Conservation (phyloP, 2,113 vertebrate species). For the Rousettus leschenaultii region DNA sequence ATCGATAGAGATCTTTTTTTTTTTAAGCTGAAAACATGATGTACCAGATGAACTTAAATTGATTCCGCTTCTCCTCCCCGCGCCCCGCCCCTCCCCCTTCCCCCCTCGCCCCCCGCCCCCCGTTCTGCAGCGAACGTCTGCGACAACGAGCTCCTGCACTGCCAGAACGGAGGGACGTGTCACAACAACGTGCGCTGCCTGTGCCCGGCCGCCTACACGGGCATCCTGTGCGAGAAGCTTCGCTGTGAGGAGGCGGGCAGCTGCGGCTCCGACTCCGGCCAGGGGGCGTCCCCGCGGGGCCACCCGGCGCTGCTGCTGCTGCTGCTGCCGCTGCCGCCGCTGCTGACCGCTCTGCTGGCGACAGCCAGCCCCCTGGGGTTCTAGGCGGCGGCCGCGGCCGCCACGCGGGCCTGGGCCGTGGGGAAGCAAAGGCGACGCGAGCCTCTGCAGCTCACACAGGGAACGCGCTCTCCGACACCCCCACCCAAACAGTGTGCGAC, state of each 20-base stretch:
- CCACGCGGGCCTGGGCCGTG: constrained; percentile 75
- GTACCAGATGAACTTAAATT: constrained; percentile 24
- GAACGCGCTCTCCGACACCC: constrained; percentile 32
- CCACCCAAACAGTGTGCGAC: constrained; percentile 46
- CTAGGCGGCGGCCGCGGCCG: constrained; percentile 74
- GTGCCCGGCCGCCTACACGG: constrained; percentile 89
- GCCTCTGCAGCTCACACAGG: constrained; percentile 34
- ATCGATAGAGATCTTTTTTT: not conserved
- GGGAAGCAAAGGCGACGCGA: constrained; percentile 46
- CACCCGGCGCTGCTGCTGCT: constrained; percentile 76
- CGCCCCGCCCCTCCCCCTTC: constrained; percentile 36
- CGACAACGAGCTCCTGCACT: constrained; percentile 95
- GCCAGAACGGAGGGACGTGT: constrained; percentile 96
- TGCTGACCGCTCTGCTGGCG: constrained; percentile 77
- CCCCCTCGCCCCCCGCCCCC: not conserved
- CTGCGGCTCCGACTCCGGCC: constrained; percentile 83
- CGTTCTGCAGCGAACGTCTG: constrained; percentile 92
- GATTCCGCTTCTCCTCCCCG: constrained; percentile 65
- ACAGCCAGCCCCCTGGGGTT: constrained; percentile 43
- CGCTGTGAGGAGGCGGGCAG: constrained; percentile 89
- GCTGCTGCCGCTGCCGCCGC: not conserved
- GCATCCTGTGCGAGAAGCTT: constrained; percentile 93
- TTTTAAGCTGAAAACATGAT: constrained; percentile 42
- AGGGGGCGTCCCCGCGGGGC: constrained; percentile 28
- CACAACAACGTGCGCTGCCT: constrained; percentile 92